Conservation (phyloP, 2,888 invertebrate species). For the Furcula furcula region DNA sequence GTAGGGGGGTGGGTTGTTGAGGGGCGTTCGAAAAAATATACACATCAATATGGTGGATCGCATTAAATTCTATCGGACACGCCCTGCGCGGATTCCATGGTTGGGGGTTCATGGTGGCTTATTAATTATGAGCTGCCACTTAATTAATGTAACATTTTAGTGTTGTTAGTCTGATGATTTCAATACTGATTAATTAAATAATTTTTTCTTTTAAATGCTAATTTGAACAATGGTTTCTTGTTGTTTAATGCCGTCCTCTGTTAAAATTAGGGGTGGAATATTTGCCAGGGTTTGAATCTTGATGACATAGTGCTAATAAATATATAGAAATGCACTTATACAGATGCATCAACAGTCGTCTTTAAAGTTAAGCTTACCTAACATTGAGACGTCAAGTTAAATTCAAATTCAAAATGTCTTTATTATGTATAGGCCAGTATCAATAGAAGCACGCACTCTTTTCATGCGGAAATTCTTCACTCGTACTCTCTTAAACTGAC, state of each 20-base stretch:
- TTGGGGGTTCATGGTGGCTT: conserved; percentile 46
- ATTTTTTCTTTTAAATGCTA: not conserved
- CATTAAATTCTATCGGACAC: conserved; percentile 75
- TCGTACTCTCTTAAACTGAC: no score
- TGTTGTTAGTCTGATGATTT: conserved; percentile 5
- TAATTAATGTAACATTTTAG: conserved; percentile 14
- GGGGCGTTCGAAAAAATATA: conserved; percentile 59
- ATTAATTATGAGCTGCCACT: conserved; percentile 40
- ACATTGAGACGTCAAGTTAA: no score
- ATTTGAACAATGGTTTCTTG: not conserved
- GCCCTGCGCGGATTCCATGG: conserved; percentile 59
- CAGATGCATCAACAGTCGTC: no score
- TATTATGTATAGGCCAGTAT: no score
- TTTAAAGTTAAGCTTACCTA: no score
- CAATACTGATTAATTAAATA: not conserved
- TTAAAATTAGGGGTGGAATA: no score
- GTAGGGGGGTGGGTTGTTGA: conserved; percentile 51
- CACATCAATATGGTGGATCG: conserved; percentile 74
- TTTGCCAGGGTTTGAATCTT: no score
- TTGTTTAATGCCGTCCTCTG: not conserved
- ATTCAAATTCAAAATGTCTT: no score
- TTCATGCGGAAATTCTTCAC: no score
- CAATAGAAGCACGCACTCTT: no score
- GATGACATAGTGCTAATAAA: no score
- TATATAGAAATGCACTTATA: no score